These are phyloP conservation scores for Patiria miniata DNA, from an alignment of 35 echinoderm and acorn worm genomes.

Conservation along the genomic window DNA sequence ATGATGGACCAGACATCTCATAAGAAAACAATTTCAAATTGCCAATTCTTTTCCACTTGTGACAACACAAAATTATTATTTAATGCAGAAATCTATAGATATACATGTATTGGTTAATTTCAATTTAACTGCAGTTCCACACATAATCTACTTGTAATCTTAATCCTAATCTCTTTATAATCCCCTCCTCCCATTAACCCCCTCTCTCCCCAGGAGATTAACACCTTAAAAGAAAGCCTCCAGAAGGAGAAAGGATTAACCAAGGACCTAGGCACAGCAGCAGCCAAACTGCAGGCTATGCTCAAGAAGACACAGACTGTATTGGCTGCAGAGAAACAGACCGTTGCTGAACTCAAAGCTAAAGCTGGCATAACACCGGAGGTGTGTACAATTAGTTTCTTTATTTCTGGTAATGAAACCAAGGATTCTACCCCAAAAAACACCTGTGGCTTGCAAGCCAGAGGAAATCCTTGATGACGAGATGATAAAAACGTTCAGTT, in stretches of 20 bases:
- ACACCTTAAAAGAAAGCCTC: constrained; percentile 50
- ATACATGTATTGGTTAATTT: no score
- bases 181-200: neutral
- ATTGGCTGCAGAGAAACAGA: constrained; percentile 64
- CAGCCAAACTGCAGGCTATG: constrained; percentile 83
- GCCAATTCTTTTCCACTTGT: no score
- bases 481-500: neutral
- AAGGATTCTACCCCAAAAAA: no score
- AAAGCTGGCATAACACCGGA: constrained; percentile 55
- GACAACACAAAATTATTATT: no score
- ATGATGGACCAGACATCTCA: no score
- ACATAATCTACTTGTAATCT: no score
- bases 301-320: constrained; percentile 84
- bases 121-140: no score
- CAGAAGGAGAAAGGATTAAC: constrained; percentile 74
- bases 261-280: constrained; percentile 77
- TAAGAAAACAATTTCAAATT: no score
- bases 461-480: neutral
- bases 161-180: neutral
- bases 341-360: constrained; percentile 57
- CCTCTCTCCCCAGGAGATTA: constrained; percentile 43
- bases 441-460: neutral
- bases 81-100: no score
- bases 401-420: no score
- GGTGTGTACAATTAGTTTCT: no score